These are phyloP conservation scores for Himalopsyche japonica DNA, from an alignment of 2,888 invertebrate species.

Conservation along the genomic window DNA sequence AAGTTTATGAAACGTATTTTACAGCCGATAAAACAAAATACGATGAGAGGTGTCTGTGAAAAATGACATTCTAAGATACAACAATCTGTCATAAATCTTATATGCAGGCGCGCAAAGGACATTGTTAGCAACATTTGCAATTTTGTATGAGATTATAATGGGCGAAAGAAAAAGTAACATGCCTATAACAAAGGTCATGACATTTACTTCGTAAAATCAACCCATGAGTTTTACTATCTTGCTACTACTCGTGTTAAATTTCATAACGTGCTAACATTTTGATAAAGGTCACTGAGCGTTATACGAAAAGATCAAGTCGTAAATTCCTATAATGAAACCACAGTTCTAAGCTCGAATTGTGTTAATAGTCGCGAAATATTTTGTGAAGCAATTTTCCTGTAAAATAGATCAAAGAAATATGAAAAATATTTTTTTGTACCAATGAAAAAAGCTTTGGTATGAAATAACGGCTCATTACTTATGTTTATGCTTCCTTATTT, in stretches of 20 bases:
- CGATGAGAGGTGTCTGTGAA: background rate
- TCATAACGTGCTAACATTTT: conserved; percentile 40
- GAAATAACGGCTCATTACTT: too few species aligned
- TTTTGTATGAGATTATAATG: background rate
- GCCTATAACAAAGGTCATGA: conserved; percentile 30
- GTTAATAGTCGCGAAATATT: background rate
- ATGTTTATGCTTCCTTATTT: too few species aligned
- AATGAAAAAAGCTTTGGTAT: too few species aligned
- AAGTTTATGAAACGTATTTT: background rate
- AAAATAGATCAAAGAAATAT: too few species aligned
- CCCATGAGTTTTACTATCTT: conserved; percentile 6
- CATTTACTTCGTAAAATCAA: conserved; percentile 33
- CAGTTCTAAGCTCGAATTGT: background rate
- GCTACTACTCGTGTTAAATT: conserved; percentile 28
- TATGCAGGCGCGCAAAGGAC: background rate
- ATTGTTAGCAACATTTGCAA: background rate
- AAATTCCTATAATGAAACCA: conserved; percentile 3
- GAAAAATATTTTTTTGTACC: too few species aligned
- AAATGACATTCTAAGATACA: background rate
- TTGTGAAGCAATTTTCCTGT: too few species aligned
- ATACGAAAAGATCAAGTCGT: conserved; percentile 36
- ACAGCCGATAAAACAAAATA: background rate
- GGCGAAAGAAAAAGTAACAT: background rate
- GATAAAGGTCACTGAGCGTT: conserved; percentile 36
- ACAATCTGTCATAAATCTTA: background rate